Base-by-base conservation (phyloP, 2,113 vertebrate genomes). In the Protobothrops flavoviridis region DNA sequence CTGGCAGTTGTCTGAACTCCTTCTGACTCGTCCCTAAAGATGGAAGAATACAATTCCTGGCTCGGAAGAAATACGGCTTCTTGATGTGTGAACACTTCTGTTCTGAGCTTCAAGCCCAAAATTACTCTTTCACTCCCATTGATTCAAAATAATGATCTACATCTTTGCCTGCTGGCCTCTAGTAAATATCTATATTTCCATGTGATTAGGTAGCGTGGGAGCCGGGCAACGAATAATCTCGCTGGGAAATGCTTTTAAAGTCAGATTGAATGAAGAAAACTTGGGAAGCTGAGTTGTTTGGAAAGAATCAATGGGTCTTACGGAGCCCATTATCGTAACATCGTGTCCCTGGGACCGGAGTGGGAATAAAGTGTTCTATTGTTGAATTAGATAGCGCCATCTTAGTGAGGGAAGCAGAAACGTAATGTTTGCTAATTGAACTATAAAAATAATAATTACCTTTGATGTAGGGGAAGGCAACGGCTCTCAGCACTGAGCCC, bases 391-490 rank as follows among this genome's bases (percentile, higher is more conserved):
- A 91, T 96, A 91, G 94, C 39, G 59, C 91, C 94, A 92, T 96
- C 95, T 96, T 96, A 96, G 88, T 90, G 95, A 97, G 59, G 91
- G 96, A 98, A 97, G 97, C 93, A 96, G 94, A 97, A 97, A 97
- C 96, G 90, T 95, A 97, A 96, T 96, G 91, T 97, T 97, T 97
- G 94, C 93, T 97, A 98, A 97, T 97, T 97, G 96, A 98, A 97
- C 96, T 96, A 96, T 97, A 97, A 98, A 97, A 97, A 96, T 96
- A 98, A 97, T 97, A 98, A 97, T 98, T 97, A 97, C 94, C 91
- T 98, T 97, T 97, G 96, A 96, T 97, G 95, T 96, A 96, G 90
- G 94, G 87, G 92, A 97, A 96, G n/a, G 89, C 45, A 95, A 94
- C 96, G 96, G 96, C 97, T 96, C 95, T 97, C 94, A 94, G 94